These are phyloP conservation scores for Drosophila mulleri DNA, from an alignment of 2,888 invertebrate species.

Conservation along the genomic window DNA sequence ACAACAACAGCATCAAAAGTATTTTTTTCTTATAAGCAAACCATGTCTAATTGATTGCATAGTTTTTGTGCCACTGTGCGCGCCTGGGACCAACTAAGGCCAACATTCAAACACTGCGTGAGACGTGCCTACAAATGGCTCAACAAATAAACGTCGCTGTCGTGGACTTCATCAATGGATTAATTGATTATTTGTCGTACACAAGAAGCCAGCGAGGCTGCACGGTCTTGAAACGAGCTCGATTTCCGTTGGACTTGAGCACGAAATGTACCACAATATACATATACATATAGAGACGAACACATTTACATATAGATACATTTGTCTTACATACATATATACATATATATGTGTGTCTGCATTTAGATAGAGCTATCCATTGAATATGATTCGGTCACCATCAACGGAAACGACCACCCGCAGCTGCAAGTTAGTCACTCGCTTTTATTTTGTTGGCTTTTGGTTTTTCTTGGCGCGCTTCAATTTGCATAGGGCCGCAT, in stretches of 20 bases:
- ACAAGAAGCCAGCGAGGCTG: constrained; percentile 20
- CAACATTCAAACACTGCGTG: constrained; percentile 52
- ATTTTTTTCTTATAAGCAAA: background rate
- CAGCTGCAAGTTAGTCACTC: constrained; percentile 59
- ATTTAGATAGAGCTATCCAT: constrained; percentile 39
- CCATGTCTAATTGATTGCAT: constrained; percentile 23
- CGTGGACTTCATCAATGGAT: constrained; percentile 81
- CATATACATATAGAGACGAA: background rate
- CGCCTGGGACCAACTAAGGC: constrained; percentile 25
- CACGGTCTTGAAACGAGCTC: constrained; percentile 59
- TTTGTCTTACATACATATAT: constrained; percentile 11
- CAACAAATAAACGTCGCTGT: constrained; percentile 72
- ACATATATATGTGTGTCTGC: background rate
- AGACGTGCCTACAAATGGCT: constrained; percentile 68
- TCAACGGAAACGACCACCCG: constrained; percentile 66
- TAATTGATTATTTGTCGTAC: constrained; percentile 82
- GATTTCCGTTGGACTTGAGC: constrained; percentile 61
- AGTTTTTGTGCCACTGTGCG: constrained; percentile 58
- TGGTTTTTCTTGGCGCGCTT: constrained; percentile 14
- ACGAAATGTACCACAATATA: constrained; percentile 49
- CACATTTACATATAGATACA: constrained; percentile 17
- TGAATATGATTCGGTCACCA: constrained; percentile 56
- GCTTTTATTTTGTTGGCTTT: background rate
- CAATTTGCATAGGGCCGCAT: constrained; percentile 65
- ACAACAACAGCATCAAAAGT: background rate